phyloP scores from a whole-genome alignment of 53 echinoderm and acorn worm species.

The Luidia sarsii region DNA sequence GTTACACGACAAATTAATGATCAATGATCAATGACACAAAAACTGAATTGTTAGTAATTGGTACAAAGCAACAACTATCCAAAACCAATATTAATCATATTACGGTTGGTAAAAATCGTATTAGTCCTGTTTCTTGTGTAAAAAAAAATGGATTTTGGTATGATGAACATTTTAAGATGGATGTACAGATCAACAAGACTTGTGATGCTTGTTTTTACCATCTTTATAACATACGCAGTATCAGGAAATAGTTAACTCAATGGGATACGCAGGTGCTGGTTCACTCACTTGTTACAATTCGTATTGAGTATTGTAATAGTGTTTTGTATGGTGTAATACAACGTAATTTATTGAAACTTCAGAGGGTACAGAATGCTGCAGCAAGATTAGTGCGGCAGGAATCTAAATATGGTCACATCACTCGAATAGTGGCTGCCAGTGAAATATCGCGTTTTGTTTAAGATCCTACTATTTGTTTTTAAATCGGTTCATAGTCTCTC shows the following conservation, averaged over 20 bases:
- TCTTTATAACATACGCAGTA: conserved; percentile 8
- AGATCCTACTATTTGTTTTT: background rate
- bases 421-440: conserved; percentile 15
- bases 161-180: conserved; percentile 13
- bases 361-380: conserved; percentile 49
- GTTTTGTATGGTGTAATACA: conserved; percentile 39
- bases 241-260: conserved; percentile 3
- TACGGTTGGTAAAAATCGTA: conserved; percentile 1
- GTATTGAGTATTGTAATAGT: conserved; percentile 28
- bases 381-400: conserved; percentile 14
- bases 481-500: background rate
- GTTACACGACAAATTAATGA: too few relatives aligned
- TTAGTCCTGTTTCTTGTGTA: conserved; percentile 19
- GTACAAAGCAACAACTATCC: conserved; percentile 26
- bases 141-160: conserved; percentile 5
- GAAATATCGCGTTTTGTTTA: background rate
- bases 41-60: conserved; percentile 4
- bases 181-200: background rate
- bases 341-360: conserved; percentile 36
- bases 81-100: conserved; percentile 24
- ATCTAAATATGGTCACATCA: conserved; percentile 9
- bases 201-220: conserved; percentile 29
- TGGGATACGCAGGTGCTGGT: conserved; percentile 20
- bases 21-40: conserved; percentile 24
- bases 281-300: conserved; percentile 28